Percentiles rank a stretch among this genome's conserved stretches.
phyloP scores from a whole-genome alignment of 2,888 invertebrate genomes.

The Oligia fasciuncula region DNA sequence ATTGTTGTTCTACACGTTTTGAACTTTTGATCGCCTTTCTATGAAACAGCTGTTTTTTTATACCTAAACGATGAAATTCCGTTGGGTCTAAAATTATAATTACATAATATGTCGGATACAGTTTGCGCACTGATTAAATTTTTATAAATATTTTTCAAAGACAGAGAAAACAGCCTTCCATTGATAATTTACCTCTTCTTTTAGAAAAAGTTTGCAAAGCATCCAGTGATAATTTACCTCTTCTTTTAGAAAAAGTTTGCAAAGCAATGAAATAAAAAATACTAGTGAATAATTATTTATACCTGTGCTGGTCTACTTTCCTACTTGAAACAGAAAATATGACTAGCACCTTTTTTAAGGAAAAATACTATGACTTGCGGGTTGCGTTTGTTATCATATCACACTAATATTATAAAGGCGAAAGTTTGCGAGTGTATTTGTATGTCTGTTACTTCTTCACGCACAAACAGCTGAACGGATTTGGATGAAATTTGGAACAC shows the following conservation, averaged over 20 bases:
- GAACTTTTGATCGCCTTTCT: not conserved
- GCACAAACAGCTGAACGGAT: no score
- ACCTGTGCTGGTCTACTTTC: not conserved
- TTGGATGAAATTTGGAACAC: no score
- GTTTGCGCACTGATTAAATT: not conserved
- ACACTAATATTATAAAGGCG: no score
- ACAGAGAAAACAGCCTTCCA: not conserved
- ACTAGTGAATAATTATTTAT: not conserved
- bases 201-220: no score
- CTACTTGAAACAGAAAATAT: no score
- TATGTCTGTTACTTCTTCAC: no score
- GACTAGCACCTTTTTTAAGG: not conserved
- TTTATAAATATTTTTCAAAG: conserved; percentile 7
- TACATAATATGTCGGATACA: not conserved
- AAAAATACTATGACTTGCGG: not conserved
- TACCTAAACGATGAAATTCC: not conserved
- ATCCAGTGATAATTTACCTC: not conserved
- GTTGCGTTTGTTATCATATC: not conserved
- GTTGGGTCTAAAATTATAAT: no score
- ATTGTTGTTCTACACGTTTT: not conserved
- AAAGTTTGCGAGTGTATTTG: no score
- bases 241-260: not conserved
- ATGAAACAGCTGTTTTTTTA: not conserved
- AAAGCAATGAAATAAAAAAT: conserved; percentile 2
- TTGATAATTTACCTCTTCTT: conserved; percentile 4